Evolutionary conservation across 2,113 vertebrate species (phyloP).

Genomic region (Xiphophorus couchianus): DNA sequence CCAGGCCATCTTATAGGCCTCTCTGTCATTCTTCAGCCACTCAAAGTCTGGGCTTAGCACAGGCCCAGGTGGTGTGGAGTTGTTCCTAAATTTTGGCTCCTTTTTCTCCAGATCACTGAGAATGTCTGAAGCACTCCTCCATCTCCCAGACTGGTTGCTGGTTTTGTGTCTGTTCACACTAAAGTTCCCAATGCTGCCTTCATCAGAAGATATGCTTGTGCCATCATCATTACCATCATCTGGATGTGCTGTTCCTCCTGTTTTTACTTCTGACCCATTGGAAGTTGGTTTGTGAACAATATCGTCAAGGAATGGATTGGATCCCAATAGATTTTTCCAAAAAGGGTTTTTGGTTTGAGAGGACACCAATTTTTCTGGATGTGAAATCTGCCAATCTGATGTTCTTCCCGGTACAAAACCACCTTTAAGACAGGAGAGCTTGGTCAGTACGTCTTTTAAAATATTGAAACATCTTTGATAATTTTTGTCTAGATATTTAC

Average conservation of each 20-base stretch:
- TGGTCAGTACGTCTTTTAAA: background rate
- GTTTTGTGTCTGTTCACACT: constrained; percentile 73
- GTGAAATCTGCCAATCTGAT: constrained; percentile 60
- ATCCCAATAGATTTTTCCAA: constrained; percentile 89
- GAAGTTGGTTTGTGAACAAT: constrained; percentile 80
- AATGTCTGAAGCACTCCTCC: constrained; percentile 91
- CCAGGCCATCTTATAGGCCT: constrained; percentile 97
- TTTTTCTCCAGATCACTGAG: constrained; percentile 82
- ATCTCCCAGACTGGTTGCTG: constrained; percentile 81
- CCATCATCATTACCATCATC: constrained; percentile 80
- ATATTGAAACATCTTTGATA: background rate
- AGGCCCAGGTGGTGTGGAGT: constrained; percentile 62
- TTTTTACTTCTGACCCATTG: constrained; percentile 76
- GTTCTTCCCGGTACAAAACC: constrained; percentile 21
- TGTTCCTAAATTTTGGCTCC: constrained; percentile 57
- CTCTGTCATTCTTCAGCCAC: constrained; percentile 89
- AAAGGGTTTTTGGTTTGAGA: constrained; percentile 87
- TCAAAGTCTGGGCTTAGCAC: constrained; percentile 82
- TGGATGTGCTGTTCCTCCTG: constrained; percentile 76
- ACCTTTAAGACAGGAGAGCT: constrained; percentile 57
- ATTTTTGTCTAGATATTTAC: constrained; percentile 59
- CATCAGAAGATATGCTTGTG: constrained; percentile 88
- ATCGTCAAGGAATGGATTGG: constrained; percentile 94
- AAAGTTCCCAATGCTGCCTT: constrained; percentile 82
- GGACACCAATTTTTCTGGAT: constrained; percentile 52